Evolutionary conservation across 2,797 vertebrate genomes (phyloP).

Genomic region (Pseudocheirus occidentalis): DNA sequence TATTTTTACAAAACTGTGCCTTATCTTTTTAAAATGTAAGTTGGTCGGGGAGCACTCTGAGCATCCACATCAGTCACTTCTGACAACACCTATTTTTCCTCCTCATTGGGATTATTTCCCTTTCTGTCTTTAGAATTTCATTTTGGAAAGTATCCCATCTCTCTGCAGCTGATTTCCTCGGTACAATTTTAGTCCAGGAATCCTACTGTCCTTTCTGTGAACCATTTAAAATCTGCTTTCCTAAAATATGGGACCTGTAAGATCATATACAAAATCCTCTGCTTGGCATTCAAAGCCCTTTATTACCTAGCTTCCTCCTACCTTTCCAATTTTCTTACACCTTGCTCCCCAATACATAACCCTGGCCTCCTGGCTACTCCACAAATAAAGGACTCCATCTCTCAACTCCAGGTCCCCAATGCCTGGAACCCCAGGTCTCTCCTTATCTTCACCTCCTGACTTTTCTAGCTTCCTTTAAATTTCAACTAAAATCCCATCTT

Average conservation of each 20-base stretch:
- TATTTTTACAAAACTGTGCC: not conserved
- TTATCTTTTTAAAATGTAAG: not conserved
- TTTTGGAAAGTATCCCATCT: not conserved
- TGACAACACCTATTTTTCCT: not conserved
- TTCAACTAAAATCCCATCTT: not conserved
- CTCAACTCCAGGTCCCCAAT: not conserved
- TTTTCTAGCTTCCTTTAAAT: not conserved
- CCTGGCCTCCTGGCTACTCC: not conserved
- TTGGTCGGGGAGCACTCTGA: not conserved
- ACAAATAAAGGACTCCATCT: not conserved
- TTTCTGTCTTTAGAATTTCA: not conserved
- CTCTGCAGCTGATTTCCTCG: not conserved
- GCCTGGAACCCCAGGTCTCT: not conserved
- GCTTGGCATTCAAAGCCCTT: not conserved
- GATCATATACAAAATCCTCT: not conserved
- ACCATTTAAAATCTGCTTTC: not conserved
- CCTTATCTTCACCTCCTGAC: not conserved
- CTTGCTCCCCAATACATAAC: not conserved
- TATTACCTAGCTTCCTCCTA: not conserved
- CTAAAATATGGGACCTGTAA: not conserved
- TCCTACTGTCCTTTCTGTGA: not conserved
- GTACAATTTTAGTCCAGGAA: not conserved
- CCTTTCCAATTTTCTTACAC: not conserved
- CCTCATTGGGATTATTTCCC: not conserved
- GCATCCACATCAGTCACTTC: not conserved